phyloP scores from a whole-genome alignment of 2,113 vertebrate species.

The Micronycteris hirsuta region DNA sequence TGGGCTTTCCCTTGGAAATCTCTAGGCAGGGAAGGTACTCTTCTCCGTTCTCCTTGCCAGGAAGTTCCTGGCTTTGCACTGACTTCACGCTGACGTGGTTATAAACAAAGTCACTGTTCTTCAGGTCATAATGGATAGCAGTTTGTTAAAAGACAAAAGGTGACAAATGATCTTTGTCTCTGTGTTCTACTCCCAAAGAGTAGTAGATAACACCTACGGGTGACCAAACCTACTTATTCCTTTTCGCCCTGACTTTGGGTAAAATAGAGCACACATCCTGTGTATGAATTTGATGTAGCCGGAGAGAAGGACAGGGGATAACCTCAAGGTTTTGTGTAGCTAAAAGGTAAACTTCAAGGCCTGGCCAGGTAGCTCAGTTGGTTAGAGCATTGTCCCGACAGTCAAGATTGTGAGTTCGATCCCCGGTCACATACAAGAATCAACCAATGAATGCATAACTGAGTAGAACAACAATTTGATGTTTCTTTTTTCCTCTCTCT shows the following conservation, averaged over 20 bases:
- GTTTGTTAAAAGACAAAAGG: background rate
- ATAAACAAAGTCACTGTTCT: background rate
- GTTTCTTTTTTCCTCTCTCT: too few species aligned
- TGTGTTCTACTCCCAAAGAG: background rate
- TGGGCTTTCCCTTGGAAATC: background rate
- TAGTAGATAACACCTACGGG: background rate
- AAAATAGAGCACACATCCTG: background rate
- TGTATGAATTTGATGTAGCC: background rate
- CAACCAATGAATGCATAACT: too few species aligned
- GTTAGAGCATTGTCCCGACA: too few species aligned
- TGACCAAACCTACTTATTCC: background rate
- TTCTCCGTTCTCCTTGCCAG: background rate
- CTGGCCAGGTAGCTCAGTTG: too few species aligned
- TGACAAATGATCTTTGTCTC: background rate
- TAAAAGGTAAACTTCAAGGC: background rate
- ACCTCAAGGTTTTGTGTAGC: background rate
- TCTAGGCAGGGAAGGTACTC: accelerated
- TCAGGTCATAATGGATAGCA: background rate
- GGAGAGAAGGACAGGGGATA: background rate
- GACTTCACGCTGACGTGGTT: background rate
- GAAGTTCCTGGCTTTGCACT: background rate
- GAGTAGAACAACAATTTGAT: too few species aligned
- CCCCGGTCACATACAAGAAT: too few species aligned
- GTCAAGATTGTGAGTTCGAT: too few species aligned
- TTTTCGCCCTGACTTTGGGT: background rate